Evolutionary conservation across 2,113 vertebrate species (phyloP), one percentile per base, ranked within the genome.

Genomic region (Gambusia affinis): DNA sequence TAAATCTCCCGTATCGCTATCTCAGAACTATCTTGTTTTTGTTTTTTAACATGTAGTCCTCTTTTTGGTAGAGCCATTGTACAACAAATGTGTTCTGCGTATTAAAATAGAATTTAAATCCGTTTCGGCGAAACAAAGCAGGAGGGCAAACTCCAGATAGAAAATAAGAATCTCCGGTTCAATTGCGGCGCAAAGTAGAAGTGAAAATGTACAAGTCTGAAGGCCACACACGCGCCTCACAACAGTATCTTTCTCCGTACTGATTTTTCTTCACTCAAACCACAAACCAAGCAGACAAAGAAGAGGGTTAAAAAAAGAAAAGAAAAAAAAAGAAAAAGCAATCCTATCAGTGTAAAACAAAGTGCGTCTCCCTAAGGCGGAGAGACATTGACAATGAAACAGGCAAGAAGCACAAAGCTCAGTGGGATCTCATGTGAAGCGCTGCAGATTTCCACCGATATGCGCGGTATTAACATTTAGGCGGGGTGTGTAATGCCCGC

Each of bases 361-460:
- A 91, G 88, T 86, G 88, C 71, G 73, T 89, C 87, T 90, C 88
- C 83, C 81, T 57, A 39, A 72, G 83, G 83, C 79, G 31, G 81
- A 88, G 70, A 85, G 87, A 93, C 90, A 92, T 84, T 88, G 88
- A 86, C 90, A 93, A 90, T 91, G 85, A 89, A 92, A 86, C 65
- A 11, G 74, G 79, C 72, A 39, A 87, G 35, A 76, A 72, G 80
- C 83, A 80, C 80, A 86, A 89, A 88, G 81, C 82, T 73, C 82
- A 67, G 19, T 73, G 84, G 80, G 89, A 82, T 85, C 75, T 80
- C 64, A 79, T 51, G 81, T 76, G 79, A 84, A 89, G 88, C 84
- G 78, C 85, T 88, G 89, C 86, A 83, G 78, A 90, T 91, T 91
- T 89, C 87, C 82, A 76, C 87, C 65, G 85, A 91, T 90, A 83